phyloP scores from a whole-genome alignment of 2,113 vertebrate species.

The Emydura subglobosa region DNA sequence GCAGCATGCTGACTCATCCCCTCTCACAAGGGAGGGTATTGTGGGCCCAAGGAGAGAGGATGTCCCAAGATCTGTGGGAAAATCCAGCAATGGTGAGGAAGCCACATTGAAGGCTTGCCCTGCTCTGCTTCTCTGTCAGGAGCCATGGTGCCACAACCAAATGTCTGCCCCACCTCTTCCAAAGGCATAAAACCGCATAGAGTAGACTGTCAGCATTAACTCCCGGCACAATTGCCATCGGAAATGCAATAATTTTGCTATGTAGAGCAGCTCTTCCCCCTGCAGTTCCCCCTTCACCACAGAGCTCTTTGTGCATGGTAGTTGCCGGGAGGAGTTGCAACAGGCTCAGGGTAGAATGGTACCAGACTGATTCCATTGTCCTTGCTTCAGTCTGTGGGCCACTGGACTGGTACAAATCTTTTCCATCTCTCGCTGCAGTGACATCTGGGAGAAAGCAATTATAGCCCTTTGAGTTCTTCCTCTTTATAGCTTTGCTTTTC shows the following conservation, averaged over 20 bases:
- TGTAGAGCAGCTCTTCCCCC: background rate
- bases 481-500: background rate
- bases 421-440: accelerated
- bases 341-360: background rate
- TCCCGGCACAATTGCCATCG: accelerated
- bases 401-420: background rate
- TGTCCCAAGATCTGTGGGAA: background rate
- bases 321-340: background rate
- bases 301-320: background rate
- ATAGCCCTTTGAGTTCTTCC: background rate
- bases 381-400: background rate
- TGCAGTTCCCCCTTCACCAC: accelerated
- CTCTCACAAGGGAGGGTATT: background rate
- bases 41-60: background rate
- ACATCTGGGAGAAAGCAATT: background rate
- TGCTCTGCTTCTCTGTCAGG: background rate
- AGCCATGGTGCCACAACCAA: background rate
- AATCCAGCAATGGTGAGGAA: background rate
- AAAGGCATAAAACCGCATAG: background rate
- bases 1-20: background rate
- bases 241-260: background rate
- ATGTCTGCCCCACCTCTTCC: background rate
- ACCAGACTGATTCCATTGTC: background rate
- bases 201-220: accelerated
- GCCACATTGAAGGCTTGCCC: background rate